These are phyloP conservation scores for Cnemophilus loriae DNA, from an alignment of 2,113 vertebrate species.

Conservation along the genomic window DNA sequence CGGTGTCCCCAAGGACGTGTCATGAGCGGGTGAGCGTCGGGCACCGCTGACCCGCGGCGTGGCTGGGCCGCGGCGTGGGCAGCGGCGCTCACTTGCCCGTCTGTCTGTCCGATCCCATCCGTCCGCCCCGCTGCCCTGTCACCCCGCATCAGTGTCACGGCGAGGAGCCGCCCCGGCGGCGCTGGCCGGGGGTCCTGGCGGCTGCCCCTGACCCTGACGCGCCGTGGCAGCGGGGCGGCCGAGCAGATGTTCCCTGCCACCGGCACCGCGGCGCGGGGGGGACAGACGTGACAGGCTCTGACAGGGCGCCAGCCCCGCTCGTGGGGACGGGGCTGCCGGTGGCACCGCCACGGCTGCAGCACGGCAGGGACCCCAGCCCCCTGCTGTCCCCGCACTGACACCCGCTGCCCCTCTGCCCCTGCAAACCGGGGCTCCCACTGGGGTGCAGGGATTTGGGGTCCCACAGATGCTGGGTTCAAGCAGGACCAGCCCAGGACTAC, in stretches of 20 bases:
- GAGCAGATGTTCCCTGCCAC: conserved; percentile 86
- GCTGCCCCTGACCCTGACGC: conserved; percentile 67
- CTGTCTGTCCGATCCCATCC: background rate
- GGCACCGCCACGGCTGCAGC: background rate
- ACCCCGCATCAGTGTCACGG: background rate
- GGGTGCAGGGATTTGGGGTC: background rate
- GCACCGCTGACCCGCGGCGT: background rate
- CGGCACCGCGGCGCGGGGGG: conserved; percentile 43
- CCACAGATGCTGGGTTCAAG: background rate
- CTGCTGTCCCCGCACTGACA: background rate
- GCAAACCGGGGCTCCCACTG: background rate
- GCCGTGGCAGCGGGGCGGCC: conserved; percentile 68
- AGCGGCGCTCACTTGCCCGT: background rate
- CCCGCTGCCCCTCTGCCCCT: too few species aligned
- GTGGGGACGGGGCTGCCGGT: background rate
- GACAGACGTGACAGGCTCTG: background rate
- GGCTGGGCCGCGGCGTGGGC: background rate
- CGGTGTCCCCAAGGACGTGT: background rate
- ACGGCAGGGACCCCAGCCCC: background rate
- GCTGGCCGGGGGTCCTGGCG: background rate
- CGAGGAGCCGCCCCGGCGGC: background rate
- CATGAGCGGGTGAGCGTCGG: background rate
- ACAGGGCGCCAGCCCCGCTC: background rate
- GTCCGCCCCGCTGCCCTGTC: background rate
- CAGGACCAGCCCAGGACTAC: accelerated